Evolutionary conservation across 2,888 invertebrate species (phyloP).

Genomic region (Diploptera punctata): DNA sequence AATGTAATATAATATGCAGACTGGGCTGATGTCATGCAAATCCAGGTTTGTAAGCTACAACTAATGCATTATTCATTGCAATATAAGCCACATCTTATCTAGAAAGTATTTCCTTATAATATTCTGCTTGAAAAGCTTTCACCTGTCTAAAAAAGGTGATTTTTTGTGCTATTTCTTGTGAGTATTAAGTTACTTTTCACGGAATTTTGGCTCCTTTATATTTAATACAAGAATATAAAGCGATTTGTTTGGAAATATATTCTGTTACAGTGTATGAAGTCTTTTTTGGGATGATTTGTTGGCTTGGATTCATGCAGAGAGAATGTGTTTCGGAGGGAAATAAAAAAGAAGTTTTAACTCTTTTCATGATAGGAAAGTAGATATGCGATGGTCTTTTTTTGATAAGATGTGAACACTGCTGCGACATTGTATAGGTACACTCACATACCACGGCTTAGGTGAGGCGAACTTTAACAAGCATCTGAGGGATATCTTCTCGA

Average conservation of each 20-base stretch:
- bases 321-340: slow-evolving; percentile 7
- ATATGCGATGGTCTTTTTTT: slow-evolving; percentile 18
- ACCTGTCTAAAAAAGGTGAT: neutral
- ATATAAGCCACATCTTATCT: neutral
- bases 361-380: slow-evolving; percentile 17
- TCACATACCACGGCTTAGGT: slow-evolving; percentile 36
- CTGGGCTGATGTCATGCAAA: no score
- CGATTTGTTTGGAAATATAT: neutral
- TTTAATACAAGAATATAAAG: no score
- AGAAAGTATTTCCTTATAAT: neutral
- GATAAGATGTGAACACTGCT: slow-evolving; percentile 32
- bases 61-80: neutral
- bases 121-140: neutral
- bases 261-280: neutral
- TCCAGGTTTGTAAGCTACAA: no score
- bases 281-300: slow-evolving; percentile 37
- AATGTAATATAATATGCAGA: no score
- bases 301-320: slow-evolving; percentile 29
- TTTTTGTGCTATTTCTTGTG: neutral
- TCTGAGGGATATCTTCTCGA: slow-evolving; percentile 30
- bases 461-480: slow-evolving; percentile 34
- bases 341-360: slow-evolving; percentile 33
- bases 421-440: slow-evolving; percentile 41
- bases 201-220: neutral
- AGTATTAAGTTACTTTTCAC: neutral